Percentiles rank a stretch among this genome's conserved stretches.
Evolutionary conservation across 2,113 vertebrate species (phyloP).

Genomic region (Petrocephalus zakoni): DNA sequence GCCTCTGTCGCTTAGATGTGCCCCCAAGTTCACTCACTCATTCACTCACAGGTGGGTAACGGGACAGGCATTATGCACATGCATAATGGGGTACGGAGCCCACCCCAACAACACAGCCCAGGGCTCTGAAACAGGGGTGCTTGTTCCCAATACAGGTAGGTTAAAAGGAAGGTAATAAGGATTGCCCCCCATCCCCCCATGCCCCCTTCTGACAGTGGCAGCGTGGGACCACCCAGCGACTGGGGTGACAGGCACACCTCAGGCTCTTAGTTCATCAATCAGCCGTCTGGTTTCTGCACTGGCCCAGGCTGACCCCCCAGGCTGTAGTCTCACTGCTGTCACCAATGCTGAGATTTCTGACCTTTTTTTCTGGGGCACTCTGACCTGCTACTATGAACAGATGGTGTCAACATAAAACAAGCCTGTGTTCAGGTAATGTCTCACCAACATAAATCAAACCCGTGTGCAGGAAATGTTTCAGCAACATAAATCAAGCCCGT

Average conservation of each 20-base stretch:
- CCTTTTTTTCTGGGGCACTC: conserved; percentile 29
- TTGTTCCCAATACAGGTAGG: conserved; percentile 43
- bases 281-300: conserved; percentile 1
- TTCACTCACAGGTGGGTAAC: background rate
- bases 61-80: background rate
- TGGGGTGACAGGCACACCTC: conserved; percentile 34
- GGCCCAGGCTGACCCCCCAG: background rate
- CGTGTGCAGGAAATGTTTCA: too few relatives aligned
- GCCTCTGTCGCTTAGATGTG: background rate
- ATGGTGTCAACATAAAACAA: background rate
- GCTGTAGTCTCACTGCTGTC: conserved; percentile 2
- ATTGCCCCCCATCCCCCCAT: conserved; percentile 14
- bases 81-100: background rate
- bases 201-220: conserved; percentile 35
- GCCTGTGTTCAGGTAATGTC: background rate
- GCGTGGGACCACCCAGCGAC: conserved; percentile 42
- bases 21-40: background rate
- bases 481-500: too few relatives aligned
- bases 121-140: conserved; percentile 28
- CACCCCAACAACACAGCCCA: background rate
- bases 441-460: background rate
- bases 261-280: conserved; percentile 42
- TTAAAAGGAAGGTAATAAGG: conserved; percentile 3
- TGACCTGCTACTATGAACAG: conserved; percentile 21
- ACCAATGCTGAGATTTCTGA: conserved; percentile 24